These are phyloP conservation scores for Corythaixoides concolor DNA, from an alignment of 2,113 vertebrate genomes.

Conservation along the genomic window DNA sequence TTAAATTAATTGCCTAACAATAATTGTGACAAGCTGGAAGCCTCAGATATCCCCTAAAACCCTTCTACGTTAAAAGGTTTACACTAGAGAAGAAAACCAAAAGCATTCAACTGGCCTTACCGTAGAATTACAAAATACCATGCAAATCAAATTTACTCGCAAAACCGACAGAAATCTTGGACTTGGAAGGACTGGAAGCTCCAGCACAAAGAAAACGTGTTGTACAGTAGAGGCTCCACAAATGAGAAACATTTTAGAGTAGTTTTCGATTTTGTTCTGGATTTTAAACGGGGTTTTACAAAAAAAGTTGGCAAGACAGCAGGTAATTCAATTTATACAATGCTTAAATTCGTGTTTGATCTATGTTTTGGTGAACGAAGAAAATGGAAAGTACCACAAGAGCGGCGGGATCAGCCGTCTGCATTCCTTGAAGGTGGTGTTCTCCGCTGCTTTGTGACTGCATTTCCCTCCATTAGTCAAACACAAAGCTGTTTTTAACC, in stretches of 20 bases:
- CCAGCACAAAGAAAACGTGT: background rate
- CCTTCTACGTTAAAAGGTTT: background rate
- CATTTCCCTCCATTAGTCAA: background rate
- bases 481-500: slow-evolving; percentile 2
- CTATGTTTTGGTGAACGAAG: background rate
- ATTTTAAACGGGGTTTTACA: background rate
- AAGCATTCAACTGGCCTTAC: background rate
- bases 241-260: background rate
- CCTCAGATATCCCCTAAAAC: background rate
- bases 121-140: background rate
- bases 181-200: accelerated
- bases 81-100: background rate
- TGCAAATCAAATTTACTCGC: background rate
- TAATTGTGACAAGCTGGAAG: background rate
- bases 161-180: background rate
- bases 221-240: background rate
- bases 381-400: accelerated
- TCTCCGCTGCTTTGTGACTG: background rate
- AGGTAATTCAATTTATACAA: no score
- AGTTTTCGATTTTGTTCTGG: background rate
- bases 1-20: background rate
- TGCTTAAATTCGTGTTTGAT: background rate
- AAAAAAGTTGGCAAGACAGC: background rate
- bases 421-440: background rate
- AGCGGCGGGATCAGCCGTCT: accelerated